Evolutionary conservation across 2,113 vertebrate genomes (phyloP).

Genomic region (Cyanistes caeruleus): DNA sequence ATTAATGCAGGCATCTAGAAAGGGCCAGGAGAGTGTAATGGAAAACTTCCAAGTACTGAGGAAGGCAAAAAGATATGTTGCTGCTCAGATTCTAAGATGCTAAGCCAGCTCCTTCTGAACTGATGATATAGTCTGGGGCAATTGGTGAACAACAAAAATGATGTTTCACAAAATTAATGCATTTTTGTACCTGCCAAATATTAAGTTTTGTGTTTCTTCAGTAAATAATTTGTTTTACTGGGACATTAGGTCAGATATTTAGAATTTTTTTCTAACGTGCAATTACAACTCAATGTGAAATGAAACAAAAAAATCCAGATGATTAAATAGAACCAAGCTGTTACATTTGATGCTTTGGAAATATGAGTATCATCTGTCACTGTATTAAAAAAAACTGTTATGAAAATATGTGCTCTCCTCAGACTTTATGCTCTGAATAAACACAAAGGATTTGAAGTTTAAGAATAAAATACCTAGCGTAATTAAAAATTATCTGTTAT

Average conservation of each 20-base stretch:
- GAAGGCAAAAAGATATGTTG: not conserved
- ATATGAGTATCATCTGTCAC: conserved; percentile 44
- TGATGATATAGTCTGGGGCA: not conserved
- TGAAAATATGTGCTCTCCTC: not conserved
- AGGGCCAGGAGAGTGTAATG: not conserved
- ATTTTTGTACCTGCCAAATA: not conserved
- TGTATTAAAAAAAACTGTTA: not conserved
- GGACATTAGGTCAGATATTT: not conserved
- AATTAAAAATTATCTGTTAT: not conserved
- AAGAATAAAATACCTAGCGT: not conserved
- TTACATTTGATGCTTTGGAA: conserved; percentile 1
- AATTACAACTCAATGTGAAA: not conserved
- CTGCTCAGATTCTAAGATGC: not conserved
- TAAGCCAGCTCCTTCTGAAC: not conserved
- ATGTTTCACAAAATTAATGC: not conserved
- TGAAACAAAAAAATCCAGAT: not conserved
- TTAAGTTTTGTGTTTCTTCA: not conserved
- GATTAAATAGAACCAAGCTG: conserved; percentile 28
- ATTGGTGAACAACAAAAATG: not conserved
- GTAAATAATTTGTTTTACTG: not conserved
- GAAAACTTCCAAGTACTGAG: not conserved
- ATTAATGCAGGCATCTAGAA: not conserved
- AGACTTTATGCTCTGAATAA: not conserved
- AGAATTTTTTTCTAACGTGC: not conserved
- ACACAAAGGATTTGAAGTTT: not conserved